These are phyloP conservation scores for Paedocypris sp. DNA, from an alignment of 2,113 vertebrate species.

Conservation along the genomic window DNA sequence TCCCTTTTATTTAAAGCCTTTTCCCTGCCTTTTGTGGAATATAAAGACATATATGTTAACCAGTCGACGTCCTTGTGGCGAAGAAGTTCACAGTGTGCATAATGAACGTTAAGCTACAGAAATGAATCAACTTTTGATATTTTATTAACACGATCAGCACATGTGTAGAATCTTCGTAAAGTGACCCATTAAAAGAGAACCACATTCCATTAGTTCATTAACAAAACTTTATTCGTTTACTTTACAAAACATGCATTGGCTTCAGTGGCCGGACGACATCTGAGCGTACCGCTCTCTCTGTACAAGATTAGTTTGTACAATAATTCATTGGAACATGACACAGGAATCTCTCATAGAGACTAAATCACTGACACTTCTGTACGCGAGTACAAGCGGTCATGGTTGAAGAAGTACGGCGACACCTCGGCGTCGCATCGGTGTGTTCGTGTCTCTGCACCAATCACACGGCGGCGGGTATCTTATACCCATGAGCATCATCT, in stretches of 20 bases:
- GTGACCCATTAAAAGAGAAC: background rate
- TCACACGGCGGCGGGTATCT: too few relatives aligned
- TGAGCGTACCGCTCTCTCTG: slow-evolving; percentile 38
- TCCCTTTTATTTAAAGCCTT: too few relatives aligned
- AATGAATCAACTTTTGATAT: too few relatives aligned
- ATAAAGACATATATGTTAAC: too few relatives aligned
- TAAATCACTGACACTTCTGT: slow-evolving; percentile 53
- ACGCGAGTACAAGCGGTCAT: slow-evolving; percentile 54
- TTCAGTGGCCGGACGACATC: slow-evolving; percentile 38
- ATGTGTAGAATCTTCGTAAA: too few relatives aligned
- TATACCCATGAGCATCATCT: too few relatives aligned
- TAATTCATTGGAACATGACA: slow-evolving; percentile 71
- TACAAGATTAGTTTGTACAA: slow-evolving; percentile 52
- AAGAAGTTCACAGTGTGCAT: too few relatives aligned
- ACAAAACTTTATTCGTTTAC: slow-evolving; percentile 39
- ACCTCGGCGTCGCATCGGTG: slow-evolving; percentile 30
- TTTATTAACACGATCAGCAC: too few relatives aligned
- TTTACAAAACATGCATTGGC: slow-evolving; percentile 50
- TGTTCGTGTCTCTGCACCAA: too few relatives aligned
- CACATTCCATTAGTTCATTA: slow-evolving; percentile 1
- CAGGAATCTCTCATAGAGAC: slow-evolving; percentile 69
- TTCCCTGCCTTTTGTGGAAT: too few relatives aligned
- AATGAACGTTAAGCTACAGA: too few relatives aligned
- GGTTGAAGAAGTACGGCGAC: slow-evolving; percentile 24
- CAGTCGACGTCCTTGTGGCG: too few relatives aligned